Evolutionary conservation across 2,888 invertebrate species (phyloP).

Genomic region (Chaitophorus viminalis): DNA sequence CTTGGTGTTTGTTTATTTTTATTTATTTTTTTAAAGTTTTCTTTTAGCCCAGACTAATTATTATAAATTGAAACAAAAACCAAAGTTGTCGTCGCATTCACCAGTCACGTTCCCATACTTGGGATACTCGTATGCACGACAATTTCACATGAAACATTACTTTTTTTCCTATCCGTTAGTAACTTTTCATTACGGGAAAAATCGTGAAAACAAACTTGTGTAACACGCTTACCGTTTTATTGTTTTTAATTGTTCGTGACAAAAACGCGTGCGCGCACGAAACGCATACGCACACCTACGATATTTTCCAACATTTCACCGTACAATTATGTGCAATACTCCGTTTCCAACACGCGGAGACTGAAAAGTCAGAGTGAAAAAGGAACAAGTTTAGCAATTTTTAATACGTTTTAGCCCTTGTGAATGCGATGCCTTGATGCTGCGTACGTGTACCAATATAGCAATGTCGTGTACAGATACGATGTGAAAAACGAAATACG

Average conservation of each 20-base stretch:
- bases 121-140: background rate
- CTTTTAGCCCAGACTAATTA: background rate
- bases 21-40: background rate
- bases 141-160: background rate
- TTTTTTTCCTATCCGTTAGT: background rate
- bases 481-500: background rate
- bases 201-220: background rate
- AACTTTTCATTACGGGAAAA: background rate
- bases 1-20: background rate
- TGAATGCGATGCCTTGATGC: too few species aligned
- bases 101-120: background rate
- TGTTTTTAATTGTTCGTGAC: background rate
- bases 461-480: too few species aligned
- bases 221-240: background rate
- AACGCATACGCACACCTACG: background rate
- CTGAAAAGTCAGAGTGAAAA: background rate
- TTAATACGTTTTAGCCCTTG: background rate
- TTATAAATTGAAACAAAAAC: background rate
- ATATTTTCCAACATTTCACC: too few species aligned
- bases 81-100: background rate
- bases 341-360: background rate
- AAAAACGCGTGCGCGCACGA: background rate
- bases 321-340: background rate
- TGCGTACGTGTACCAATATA: too few species aligned
- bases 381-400: too few species aligned